Evolutionary conservation across 2,888 invertebrate species (phyloP).

Genomic region (Lasioglossum pauxillum): DNA sequence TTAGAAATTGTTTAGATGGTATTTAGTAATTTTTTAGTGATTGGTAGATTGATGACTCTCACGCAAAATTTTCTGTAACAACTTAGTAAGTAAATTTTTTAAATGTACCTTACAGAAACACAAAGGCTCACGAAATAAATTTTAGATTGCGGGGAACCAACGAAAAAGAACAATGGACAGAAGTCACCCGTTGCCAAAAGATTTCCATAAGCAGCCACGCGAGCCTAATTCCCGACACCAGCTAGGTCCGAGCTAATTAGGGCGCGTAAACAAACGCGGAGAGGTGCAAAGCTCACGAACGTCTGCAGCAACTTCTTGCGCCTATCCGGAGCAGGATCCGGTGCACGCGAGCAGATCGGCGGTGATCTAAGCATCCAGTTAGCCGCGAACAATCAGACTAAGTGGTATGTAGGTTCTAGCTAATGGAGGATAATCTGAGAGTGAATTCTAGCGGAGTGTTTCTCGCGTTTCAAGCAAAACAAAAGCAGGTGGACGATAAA

Average conservation of each 20-base stretch:
- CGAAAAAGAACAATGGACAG: not conserved
- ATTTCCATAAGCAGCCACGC: not conserved
- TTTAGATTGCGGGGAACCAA: too few relatives aligned
- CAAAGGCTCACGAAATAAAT: too few relatives aligned
- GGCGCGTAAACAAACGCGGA: conserved; percentile 48
- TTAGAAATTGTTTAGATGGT: too few relatives aligned
- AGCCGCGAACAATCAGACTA: conserved; percentile 75
- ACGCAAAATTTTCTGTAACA: too few relatives aligned
- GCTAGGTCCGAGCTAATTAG: conserved; percentile 44
- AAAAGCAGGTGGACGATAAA: not conserved
- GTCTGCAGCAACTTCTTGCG: conserved; percentile 24
- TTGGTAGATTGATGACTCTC: too few relatives aligned
- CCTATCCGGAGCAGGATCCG: conserved; percentile 12
- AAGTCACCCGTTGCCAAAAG: not conserved
- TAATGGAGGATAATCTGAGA: conserved; percentile 79
- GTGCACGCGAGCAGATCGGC: conserved; percentile 60
- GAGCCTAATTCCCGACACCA: conserved; percentile 21
- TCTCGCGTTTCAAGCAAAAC: conserved; percentile 61
- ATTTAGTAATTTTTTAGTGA: too few relatives aligned
- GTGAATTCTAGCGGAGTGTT: conserved; percentile 70
- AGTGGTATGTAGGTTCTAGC: conserved; percentile 76
- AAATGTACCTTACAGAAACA: too few relatives aligned
- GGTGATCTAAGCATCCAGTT: conserved; percentile 65
- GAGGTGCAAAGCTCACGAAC: conserved; percentile 39
- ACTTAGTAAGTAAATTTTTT: too few relatives aligned